Evolutionary conservation across 2,113 vertebrate species (phyloP), one percentile per base, ranked within the genome.

Genomic region (Leptobrachium leishanense): DNA sequence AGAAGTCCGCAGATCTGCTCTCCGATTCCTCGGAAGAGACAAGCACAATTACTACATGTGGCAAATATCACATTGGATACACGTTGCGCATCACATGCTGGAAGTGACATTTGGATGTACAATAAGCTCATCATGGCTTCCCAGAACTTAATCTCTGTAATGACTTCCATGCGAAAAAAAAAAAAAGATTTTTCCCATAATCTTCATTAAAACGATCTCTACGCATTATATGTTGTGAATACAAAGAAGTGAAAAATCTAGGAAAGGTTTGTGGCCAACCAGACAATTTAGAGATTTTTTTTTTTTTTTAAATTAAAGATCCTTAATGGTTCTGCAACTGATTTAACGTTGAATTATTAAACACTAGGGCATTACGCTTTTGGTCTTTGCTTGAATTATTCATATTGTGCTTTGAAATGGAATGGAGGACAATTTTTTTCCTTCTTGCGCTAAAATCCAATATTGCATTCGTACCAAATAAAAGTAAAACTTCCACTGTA

Each of bases 311-410:
- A 59, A 59, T 66, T 70, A 31, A 31, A 31, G 20, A 31, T 31
- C 20, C 20, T 31, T 57, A 79, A 79, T 74, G 77, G 70, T 59
- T 57, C n/a, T 74, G 62, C 70, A 79, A 79, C 62, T 74, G 71
- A 74, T 79, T 79, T 79, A 55, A 42, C 68, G 70, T 13, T 79
- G 77, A 79, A 79, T 79, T 79, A 74, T 79, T 79, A 79, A 79
- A 74, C 70, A 81, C 62, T 57, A 68, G 78, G 72, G 64, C 53
- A 81, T 74, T 81, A 66, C 54, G 59, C 72, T 74, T 68, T 68
- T 50, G 72, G 53, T 50, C 72, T 67, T 59, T 59, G 11, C 44
- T 79, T 78, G 72, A 81, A 79, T 74, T 44, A 79, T 79, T 79
- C 63, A 74, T 79, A 66, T 44, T 65, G 40, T 44, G 46, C 71